These are phyloP conservation scores for Drosophila burlai DNA, from an alignment of 1,140 invertebrate species.

Conservation along the genomic window DNA sequence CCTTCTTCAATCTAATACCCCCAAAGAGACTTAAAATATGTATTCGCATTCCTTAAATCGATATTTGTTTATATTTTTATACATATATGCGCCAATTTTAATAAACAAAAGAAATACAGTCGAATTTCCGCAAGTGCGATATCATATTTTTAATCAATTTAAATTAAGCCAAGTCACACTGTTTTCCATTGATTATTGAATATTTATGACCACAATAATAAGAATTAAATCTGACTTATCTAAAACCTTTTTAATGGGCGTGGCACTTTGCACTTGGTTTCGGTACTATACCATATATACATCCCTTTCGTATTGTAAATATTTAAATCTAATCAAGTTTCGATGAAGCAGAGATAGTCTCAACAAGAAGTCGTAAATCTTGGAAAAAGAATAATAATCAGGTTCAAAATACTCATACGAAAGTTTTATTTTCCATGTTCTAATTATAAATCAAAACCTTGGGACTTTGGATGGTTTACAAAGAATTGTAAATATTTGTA, in stretches of 20 bases:
- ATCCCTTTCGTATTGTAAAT: constrained; percentile 8
- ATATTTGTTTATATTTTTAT: too few species aligned
- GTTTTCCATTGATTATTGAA: neutral
- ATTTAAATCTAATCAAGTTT: constrained; percentile 32
- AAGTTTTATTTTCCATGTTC: neutral
- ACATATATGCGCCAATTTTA: too few species aligned
- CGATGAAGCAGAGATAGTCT: neutral
- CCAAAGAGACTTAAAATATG: too few species aligned
- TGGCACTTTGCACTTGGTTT: constrained; percentile 14
- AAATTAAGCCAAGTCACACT: neutral
- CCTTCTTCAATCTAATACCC: too few species aligned
- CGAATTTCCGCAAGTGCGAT: neutral
- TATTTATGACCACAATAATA: neutral
- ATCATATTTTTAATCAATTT: neutral
- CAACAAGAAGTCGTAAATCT: constrained; percentile 11
- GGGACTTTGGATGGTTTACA: neutral
- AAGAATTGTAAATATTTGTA: neutral
- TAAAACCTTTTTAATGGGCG: neutral
- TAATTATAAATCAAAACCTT: neutral
- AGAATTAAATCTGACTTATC: constrained; percentile 18
- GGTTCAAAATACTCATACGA: neutral
- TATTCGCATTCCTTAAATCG: too few species aligned
- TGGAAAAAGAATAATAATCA: neutral
- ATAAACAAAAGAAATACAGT: neutral
- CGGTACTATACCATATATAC: constrained; percentile 1